Conservation (phyloP, 2,113 vertebrate species). For the Menidia beryllina region DNA sequence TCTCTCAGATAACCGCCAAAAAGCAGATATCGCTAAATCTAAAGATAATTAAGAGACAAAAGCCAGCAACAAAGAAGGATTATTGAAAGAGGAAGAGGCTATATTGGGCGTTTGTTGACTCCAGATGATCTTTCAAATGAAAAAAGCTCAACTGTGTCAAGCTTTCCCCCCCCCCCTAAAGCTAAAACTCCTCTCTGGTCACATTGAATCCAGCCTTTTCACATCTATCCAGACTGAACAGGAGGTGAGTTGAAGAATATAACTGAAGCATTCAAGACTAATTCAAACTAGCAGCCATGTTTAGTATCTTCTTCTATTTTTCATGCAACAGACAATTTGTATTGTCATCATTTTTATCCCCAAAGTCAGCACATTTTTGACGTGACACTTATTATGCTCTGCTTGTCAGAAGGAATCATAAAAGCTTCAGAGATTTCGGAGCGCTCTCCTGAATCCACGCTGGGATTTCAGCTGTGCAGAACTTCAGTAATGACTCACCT, state of each 20-base stretch:
- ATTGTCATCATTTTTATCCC: not conserved
- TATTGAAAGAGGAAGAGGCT: slow-evolving; percentile 5
- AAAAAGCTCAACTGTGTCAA: slow-evolving; percentile 14
- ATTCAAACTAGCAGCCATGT: not conserved
- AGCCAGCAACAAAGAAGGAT: slow-evolving; percentile 13
- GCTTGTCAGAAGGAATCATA: slow-evolving; percentile 4
- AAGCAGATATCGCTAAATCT: not conserved
- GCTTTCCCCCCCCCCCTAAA: slow-evolving; percentile 1
- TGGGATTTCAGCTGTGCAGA: slow-evolving; percentile 33
- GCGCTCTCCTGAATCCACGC: slow-evolving; percentile 2
- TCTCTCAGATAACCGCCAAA: slow-evolving; percentile 16
- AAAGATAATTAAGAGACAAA: slow-evolving; percentile 39
- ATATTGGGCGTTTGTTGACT: slow-evolving; percentile 18
- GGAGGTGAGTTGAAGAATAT: not conserved
- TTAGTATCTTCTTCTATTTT: not conserved
- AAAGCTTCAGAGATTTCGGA: slow-evolving; percentile 13
- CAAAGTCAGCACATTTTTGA: not conserved
- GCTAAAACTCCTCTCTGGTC: slow-evolving; percentile 3
- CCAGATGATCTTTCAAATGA: slow-evolving; percentile 20
- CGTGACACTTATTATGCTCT: not conserved
- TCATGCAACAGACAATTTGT: not conserved
- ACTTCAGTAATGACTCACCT: slow-evolving; percentile 48
- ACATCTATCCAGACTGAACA: not conserved
- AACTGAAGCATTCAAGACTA: not conserved
- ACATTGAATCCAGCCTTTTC: not conserved